Percentiles rank a stretch among this genome's conserved stretches.
Conservation (phyloP, 37 sponge, comb jelly and placozoan genomes). For the Eunapius fragilis region DNA sequence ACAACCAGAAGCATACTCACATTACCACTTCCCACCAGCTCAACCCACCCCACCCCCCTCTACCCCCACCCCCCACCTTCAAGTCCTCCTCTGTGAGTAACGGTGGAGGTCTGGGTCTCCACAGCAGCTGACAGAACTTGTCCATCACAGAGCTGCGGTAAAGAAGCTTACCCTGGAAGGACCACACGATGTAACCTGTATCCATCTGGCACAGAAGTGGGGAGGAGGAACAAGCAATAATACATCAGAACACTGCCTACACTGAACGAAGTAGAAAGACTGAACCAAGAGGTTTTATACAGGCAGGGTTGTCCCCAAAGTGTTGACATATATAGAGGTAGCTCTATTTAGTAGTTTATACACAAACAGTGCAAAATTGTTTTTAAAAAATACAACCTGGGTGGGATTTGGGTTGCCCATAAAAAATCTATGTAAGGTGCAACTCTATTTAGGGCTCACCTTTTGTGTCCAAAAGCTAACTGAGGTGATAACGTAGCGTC, state of each 20-base stretch:
- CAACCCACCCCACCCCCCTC: too few species aligned
- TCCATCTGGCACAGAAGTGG: conserved; percentile 67
- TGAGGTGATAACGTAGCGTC: conserved; percentile 85
- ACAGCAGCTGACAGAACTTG: conserved; percentile 83
- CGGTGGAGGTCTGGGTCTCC: conserved; percentile 94
- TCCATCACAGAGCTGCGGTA: conserved; percentile 74
- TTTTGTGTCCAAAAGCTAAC: conserved; percentile 88
- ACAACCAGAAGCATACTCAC: conserved; percentile 22
- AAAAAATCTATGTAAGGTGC: too few species aligned
- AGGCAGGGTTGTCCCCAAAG: too few species aligned
- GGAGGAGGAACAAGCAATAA: not conserved
- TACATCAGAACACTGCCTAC: too few species aligned
- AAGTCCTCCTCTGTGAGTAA: conserved; percentile 81
- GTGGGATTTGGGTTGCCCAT: too few species aligned
- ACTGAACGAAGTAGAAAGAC: too few species aligned
- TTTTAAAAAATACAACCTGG: too few species aligned
- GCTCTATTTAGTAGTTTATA: too few species aligned
- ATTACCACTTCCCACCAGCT: too few species aligned
- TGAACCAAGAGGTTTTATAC: too few species aligned
- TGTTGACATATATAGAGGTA: too few species aligned
- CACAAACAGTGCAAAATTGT: too few species aligned
- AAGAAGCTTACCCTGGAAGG: conserved; percentile 87
- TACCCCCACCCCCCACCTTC: conserved; percentile 26
- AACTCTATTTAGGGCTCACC: conserved; percentile 57
- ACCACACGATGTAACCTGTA: conserved; percentile 93